Conservation (phyloP, 2,113 vertebrate species). For the Burhinus oedicnemus region DNA sequence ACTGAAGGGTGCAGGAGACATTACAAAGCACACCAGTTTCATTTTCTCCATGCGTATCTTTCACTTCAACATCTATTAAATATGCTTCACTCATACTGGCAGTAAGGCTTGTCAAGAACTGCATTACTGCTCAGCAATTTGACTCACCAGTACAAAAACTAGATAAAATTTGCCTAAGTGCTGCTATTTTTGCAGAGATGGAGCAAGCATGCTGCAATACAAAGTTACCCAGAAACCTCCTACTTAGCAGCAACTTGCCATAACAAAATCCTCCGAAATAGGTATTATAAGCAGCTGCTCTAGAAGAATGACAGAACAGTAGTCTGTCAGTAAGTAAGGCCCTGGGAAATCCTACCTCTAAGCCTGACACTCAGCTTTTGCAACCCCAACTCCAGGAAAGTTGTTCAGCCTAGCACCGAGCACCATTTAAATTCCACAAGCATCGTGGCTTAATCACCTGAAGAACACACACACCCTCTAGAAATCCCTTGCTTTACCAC, state of each 20-base stretch:
- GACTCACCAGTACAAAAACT: background rate
- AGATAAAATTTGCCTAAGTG: constrained; percentile 31
- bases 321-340: background rate
- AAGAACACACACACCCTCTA: background rate
- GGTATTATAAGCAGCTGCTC: constrained; percentile 20
- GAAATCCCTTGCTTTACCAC: background rate
- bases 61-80: background rate
- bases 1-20: background rate
- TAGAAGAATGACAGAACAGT: constrained; percentile 29
- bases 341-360: background rate
- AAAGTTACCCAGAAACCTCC: constrained; percentile 8
- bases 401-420: background rate
- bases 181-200: constrained; percentile 32
- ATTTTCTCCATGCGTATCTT: background rate
- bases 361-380: background rate
- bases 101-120: background rate
- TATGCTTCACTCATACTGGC: background rate
- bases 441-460: background rate
- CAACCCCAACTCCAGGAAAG: background rate
- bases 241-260: background rate
- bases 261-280: background rate
- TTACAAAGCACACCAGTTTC: background rate
- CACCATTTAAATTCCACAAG: background rate
- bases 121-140: background rate
- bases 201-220: background rate